A percentile compares a stretch with the other conserved stretches of the same genome.
phyloP scores from a whole-genome alignment of 23 tunicate species.

The Oikopleura dioica region DNA sequence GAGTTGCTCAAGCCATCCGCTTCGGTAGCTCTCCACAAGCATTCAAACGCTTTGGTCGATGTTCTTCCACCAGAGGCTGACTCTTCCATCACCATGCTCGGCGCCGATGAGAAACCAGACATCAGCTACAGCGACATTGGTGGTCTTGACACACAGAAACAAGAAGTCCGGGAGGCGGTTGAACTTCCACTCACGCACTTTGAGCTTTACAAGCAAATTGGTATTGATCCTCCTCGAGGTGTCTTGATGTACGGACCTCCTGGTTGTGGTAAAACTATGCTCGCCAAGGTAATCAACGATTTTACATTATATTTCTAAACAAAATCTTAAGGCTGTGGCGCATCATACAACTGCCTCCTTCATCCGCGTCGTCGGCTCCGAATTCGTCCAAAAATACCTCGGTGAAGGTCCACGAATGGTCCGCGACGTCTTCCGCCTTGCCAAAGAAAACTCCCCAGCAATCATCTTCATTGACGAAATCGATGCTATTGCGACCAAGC shows the following conservation, averaged over 20 bases:
- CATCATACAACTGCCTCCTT: constrained; percentile 99
- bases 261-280: constrained; percentile 84
- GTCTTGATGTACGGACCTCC: constrained; percentile 97
- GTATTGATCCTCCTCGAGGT: constrained; percentile 97
- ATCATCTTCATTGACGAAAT: constrained; percentile 95
- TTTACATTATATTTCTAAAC: no score
- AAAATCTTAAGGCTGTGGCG: constrained; percentile 95
- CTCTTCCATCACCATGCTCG: constrained; percentile 89
- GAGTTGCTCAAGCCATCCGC: constrained; percentile 88
- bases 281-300: no score
- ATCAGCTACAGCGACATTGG: constrained; percentile 89
- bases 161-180: constrained; percentile 97
- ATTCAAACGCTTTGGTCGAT: constrained; percentile 78
- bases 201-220: constrained; percentile 96
- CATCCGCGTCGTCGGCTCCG: constrained; percentile 94
- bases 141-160: constrained; percentile 98
- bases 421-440: constrained; percentile 78
- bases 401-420: constrained; percentile 99
- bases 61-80: constrained; percentile 98
- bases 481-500: constrained; percentile 92
- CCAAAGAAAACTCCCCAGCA: constrained; percentile 63
- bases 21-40: constrained; percentile 92
- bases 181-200: constrained; percentile 88
- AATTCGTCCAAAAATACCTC: constrained; percentile 89
- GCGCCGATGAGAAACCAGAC: constrained; percentile 49